Evolutionary conservation across 2,797 vertebrate genomes (phyloP), one percentile per base, ranked within the genome.

Genomic region (Pangasius krempfi): DNA sequence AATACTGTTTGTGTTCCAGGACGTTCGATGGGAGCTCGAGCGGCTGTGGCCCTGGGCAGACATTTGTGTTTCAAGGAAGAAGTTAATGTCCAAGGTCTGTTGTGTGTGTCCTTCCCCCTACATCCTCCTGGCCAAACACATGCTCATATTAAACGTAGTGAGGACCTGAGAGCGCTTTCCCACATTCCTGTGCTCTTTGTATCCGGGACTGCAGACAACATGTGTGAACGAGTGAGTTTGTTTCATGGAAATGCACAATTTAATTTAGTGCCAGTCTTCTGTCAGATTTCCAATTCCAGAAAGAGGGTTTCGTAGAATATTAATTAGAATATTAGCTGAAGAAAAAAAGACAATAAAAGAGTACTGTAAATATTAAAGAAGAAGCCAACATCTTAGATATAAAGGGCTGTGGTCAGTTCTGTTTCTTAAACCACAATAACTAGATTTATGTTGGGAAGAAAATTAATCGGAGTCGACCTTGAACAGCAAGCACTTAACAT

Each of bases 101-200:
- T 99, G 89, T 99, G 97, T 91, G 95, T 99, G 86, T 98, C 98
- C 80, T 99, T 98, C 80, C 98, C 98, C 4, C 78, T 99, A 84
- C 97, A 98, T 91, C 97, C 95, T 87, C 97, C 97, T 6, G 97
- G 96, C 86, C 96, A 97, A 93, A 97, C 94, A 13, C 94, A 94
- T 56, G 89, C 93, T 78, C 94, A 95, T 89, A 95, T 91, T 81
- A 96, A 98, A 86, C 95, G 97, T 73, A 97, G 97, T 86, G 95
- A 96, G 94, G 97, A 97, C 93, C 96, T 99, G 81, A 93, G 95
- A 87, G 91, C 62, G n/a, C 93, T 96, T 54, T 93, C 93, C 18
- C 89, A 96, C 75, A 94, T 94, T 83, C 95, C 97, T 0, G 96
- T 98, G 58, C 94, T 99, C 72, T 98, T 98, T 93, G 94, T 99